phyloP scores from a whole-genome alignment of 2,888 invertebrate genomes.

The Osedax fenrisi region DNA sequence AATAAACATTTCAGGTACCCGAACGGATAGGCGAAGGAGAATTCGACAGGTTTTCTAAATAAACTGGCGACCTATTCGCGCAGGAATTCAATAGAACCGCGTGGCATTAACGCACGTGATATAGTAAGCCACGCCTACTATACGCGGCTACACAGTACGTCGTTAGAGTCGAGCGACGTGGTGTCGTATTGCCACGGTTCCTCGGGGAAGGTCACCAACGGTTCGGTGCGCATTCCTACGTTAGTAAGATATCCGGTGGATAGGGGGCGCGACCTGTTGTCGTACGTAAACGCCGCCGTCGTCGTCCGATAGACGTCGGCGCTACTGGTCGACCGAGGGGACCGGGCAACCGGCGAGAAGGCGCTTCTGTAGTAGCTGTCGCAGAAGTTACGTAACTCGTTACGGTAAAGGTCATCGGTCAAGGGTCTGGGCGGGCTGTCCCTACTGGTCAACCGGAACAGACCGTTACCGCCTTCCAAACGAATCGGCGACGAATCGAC shows the following conservation, averaged over 20 bases:
- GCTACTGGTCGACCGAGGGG: not conserved
- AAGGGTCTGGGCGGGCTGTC: not conserved
- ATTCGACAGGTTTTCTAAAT: too few relatives aligned
- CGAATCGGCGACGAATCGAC: not conserved
- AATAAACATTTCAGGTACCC: too few relatives aligned
- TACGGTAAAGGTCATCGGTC: not conserved
- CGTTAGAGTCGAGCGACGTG: not conserved
- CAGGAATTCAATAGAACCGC: too few relatives aligned
- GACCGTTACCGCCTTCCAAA: not conserved
- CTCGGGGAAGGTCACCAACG: not conserved
- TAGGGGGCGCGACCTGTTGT: not conserved
- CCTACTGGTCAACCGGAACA: not conserved
- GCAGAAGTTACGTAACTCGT: not conserved
- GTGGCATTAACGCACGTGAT: not conserved
- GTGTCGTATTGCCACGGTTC: not conserved
- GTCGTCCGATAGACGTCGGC: not conserved
- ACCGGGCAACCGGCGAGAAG: not conserved
- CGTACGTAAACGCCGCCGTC: not conserved
- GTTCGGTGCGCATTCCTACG: not conserved
- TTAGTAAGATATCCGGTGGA: not conserved
- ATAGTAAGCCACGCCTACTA: not conserved
- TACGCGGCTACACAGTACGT: not conserved
- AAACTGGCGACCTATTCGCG: too few relatives aligned
- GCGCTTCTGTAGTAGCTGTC: not conserved
- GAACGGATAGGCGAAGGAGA: too few relatives aligned